A percentile compares a stretch with the other conserved stretches of the same genome.
phyloP scores from a whole-genome alignment of 1,140 invertebrate genomes.

The Meloidogyne hapla region DNA sequence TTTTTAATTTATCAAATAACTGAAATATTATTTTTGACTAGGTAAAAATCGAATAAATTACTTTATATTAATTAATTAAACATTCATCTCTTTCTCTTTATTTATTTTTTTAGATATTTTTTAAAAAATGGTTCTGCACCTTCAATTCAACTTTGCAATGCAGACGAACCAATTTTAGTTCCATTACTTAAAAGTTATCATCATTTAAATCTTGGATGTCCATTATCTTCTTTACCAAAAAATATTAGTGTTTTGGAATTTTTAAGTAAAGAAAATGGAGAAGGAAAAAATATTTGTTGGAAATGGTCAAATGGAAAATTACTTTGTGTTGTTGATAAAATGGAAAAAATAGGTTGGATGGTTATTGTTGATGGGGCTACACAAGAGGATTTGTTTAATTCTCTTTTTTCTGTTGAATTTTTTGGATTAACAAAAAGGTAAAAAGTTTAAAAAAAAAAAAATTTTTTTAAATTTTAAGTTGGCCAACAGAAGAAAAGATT shows the following conservation, averaged over 20 bases:
- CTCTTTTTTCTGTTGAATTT: conserved; percentile 19
- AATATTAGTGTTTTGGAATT: background rate
- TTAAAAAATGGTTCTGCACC: conserved; percentile 19
- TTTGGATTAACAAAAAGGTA: conserved; percentile 13
- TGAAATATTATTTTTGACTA: too few relatives aligned
- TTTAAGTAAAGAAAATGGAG: background rate
- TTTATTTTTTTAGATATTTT: conserved; percentile 35
- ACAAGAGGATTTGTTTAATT: conserved; percentile 20
- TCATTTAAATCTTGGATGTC: conserved; percentile 12
- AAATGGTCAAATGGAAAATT: conserved; percentile 3
- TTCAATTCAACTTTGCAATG: conserved; percentile 26
- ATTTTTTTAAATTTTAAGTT: conserved; percentile 8
- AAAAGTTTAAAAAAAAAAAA: background rate
- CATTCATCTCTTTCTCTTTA: too few relatives aligned
- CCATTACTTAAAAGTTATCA: background rate
- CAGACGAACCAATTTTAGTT: conserved; percentile 12
- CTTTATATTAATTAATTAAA: too few relatives aligned
- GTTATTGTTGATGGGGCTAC: background rate
- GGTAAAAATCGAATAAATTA: too few relatives aligned
- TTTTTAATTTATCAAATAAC: too few relatives aligned
- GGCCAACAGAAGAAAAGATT: conserved; percentile 13
- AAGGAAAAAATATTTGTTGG: background rate
- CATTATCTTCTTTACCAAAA: conserved; percentile 1
- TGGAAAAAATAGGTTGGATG: conserved; percentile 3
- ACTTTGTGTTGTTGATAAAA: conserved; percentile 7